phyloP scores from a whole-genome alignment of 2,113 vertebrate species.

The Datnioides undecimradiatus region DNA sequence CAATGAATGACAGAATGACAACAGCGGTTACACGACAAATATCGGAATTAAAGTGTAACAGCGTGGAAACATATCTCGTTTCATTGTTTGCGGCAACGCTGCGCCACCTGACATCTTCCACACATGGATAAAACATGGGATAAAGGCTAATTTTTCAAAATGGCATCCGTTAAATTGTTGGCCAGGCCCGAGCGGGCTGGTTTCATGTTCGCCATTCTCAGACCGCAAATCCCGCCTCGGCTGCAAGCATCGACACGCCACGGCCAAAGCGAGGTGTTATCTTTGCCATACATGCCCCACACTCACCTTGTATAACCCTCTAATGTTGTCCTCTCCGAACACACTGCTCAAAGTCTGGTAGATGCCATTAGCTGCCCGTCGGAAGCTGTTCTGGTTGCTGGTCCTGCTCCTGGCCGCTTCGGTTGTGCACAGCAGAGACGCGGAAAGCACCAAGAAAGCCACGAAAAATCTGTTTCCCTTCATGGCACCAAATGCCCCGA shows the following conservation, averaged over 20 bases:
- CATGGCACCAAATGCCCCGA: conserved; percentile 45
- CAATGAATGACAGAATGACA: conserved; percentile 31
- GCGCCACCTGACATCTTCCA: not conserved
- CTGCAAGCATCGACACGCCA: not conserved
- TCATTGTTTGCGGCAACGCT: too few relatives aligned
- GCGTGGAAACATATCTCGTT: not conserved
- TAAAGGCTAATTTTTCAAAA: conserved; percentile 59
- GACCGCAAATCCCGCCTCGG: not conserved
- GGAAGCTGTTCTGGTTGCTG: conserved; percentile 88
- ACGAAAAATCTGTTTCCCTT: conserved; percentile 60
- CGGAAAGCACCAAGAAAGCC: conserved; percentile 74
- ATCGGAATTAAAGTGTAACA: not conserved
- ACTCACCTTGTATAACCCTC: conserved; percentile 90
- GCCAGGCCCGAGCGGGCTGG: conserved; percentile 39
- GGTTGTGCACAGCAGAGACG: conserved; percentile 68
- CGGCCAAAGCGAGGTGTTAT: fast-evolving
- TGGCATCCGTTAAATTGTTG: conserved; percentile 54
- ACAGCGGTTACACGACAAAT: not conserved
- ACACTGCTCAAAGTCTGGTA: conserved; percentile 90
- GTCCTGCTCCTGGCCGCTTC: conserved; percentile 87
- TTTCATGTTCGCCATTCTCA: conserved; percentile 32
- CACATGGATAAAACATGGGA: not conserved
- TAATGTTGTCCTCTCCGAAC: conserved; percentile 93
- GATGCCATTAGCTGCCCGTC: conserved; percentile 87
- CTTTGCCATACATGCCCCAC: not conserved